A percentile compares a stretch with the other conserved stretches of the same genome.
These are phyloP conservation scores for Alouatta palliata DNA, from an alignment of 2,113 vertebrate genomes.

Conservation along the genomic window DNA sequence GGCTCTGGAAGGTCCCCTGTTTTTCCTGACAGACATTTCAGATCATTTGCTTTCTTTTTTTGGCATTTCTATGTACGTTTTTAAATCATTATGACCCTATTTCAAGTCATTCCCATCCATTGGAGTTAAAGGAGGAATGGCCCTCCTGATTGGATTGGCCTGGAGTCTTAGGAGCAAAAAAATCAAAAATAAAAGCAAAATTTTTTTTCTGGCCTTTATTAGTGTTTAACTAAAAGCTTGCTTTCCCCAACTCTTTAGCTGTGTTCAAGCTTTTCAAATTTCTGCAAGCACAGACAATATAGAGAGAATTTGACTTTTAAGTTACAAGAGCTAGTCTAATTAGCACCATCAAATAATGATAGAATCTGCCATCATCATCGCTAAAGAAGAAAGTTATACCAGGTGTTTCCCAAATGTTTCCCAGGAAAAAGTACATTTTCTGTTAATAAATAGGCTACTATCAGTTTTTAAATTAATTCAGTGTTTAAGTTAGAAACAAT, in stretches of 20 bases:
- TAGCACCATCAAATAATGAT: slow-evolving; percentile 36
- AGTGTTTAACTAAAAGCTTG: slow-evolving; percentile 57
- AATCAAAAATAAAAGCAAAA: not conserved
- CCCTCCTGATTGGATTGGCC: not conserved
- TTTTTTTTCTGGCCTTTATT: slow-evolving; percentile 24
- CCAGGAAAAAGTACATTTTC: not conserved
- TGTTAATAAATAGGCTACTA: not conserved
- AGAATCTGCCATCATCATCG: not conserved
- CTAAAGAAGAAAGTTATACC: fast-evolving
- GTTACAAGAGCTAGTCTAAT: slow-evolving; percentile 39
- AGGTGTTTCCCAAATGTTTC: not conserved
- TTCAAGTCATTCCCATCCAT: not conserved
- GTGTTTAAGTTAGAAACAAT: slow-evolving; percentile 6
- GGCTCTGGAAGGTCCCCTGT: slow-evolving; percentile 45
- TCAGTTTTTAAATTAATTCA: slow-evolving; percentile 5
- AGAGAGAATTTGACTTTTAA: slow-evolving; percentile 16
- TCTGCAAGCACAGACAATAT: slow-evolving; percentile 38
- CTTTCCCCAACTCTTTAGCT: not conserved
- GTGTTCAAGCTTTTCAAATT: not conserved
- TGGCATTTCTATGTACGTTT: not conserved
- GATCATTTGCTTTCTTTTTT: not conserved
- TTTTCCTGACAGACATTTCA: not conserved
- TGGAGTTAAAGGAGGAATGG: not conserved
- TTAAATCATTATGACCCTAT: not conserved
- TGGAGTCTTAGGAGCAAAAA: not conserved